These are phyloP conservation scores for Embiotoca jacksoni DNA, from an alignment of 2,113 vertebrate species.

Conservation along the genomic window DNA sequence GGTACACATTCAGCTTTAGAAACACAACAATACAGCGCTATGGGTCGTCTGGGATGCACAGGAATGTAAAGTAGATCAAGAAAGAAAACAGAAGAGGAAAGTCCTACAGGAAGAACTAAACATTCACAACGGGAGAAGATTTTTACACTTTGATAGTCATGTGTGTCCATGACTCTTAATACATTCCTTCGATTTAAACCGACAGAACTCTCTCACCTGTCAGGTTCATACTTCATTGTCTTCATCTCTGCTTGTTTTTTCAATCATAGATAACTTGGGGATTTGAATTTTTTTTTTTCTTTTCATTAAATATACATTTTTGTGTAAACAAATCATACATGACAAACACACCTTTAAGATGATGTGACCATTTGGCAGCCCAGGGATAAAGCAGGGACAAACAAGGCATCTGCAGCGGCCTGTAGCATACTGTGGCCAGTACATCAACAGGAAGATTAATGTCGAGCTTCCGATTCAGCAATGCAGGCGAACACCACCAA, in stretches of 20 bases:
- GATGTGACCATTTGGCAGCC: constrained; percentile 54
- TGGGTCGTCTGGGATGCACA: constrained; percentile 77
- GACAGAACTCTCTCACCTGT: constrained; percentile 14
- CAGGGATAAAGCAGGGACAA: constrained; percentile 41
- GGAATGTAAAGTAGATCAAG: constrained; percentile 88
- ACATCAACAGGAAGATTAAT: constrained; percentile 14
- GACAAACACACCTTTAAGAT: constrained; percentile 54
- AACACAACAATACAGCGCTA: constrained; percentile 74
- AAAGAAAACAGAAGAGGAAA: constrained; percentile 79
- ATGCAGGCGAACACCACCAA: constrained; percentile 61
- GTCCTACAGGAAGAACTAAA: constrained; percentile 39
- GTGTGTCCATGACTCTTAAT: constrained; percentile 32
- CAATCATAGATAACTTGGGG: background rate
- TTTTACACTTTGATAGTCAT: constrained; percentile 20
- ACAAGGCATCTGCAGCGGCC: constrained; percentile 49
- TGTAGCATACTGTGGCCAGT: constrained; percentile 18
- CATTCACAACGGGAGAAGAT: constrained; percentile 34
- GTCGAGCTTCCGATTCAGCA: constrained; percentile 35
- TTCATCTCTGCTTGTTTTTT: background rate
- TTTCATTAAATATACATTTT: constrained; percentile 17
- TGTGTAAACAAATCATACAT: constrained; percentile 58
- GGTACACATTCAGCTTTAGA: constrained; percentile 87
- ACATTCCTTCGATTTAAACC: constrained; percentile 70
- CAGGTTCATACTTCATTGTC: constrained; percentile 40
- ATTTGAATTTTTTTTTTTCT: background rate